Conservation (phyloP, 1,140 invertebrate species). For the Odontomachus brunneus region DNA sequence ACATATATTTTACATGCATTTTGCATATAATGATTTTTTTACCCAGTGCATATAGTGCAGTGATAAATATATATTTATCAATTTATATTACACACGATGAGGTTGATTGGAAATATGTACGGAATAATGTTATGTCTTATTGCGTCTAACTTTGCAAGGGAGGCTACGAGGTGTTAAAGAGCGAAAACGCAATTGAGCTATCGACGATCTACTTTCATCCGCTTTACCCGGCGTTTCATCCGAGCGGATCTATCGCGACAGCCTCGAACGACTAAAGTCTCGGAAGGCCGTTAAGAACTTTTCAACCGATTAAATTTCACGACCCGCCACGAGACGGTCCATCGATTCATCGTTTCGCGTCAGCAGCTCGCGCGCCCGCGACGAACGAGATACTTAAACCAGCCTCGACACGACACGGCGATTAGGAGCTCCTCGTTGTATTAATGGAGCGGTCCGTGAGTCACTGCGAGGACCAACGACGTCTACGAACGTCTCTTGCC, state of each 20-base stretch:
- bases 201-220: slow-evolving; percentile 37
- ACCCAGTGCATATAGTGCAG: no score
- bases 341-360: slow-evolving; percentile 65
- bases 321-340: slow-evolving; percentile 37
- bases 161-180: slow-evolving; percentile 38
- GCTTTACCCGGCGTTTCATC: slow-evolving; percentile 34
- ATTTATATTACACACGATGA: no score
- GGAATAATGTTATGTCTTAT: not conserved
- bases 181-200: slow-evolving; percentile 29
- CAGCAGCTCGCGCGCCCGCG: not conserved
- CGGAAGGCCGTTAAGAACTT: slow-evolving; percentile 58
- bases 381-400: slow-evolving; percentile 54
- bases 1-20: no score
- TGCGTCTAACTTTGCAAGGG: not conserved
- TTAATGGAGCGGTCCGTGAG: slow-evolving; percentile 32
- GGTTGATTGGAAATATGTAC: no score
- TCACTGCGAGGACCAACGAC: slow-evolving; percentile 4
- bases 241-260: slow-evolving; percentile 49
- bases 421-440: slow-evolving; percentile 49
- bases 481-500: not conserved
- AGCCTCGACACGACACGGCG: slow-evolving; percentile 27
- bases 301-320: slow-evolving; percentile 71
- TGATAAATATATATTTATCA: no score
- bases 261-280: slow-evolving; percentile 44
- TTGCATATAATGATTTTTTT: no score